These are phyloP conservation scores for Chrysemys picta DNA, from an alignment of 2,113 vertebrate species.

Conservation along the genomic window DNA sequence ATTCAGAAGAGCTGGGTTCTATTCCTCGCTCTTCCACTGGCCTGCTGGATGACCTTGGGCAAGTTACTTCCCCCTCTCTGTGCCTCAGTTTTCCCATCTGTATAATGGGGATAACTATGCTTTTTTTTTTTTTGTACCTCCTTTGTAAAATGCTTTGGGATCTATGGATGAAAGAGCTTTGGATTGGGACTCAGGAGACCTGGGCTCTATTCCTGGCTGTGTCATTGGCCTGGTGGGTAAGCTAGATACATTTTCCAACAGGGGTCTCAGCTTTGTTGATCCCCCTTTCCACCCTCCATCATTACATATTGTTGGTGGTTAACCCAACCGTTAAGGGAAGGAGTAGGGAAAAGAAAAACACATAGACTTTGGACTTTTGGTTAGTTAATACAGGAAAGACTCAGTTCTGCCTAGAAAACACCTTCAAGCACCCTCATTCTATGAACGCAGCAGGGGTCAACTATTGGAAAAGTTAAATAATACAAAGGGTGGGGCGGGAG, in stretches of 20 bases:
- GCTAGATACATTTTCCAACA: neutral
- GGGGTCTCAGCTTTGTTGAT: too few relatives aligned
- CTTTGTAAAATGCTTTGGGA: neutral
- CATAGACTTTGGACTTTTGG: neutral
- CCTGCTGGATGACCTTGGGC: neutral
- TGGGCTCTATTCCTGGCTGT: neutral
- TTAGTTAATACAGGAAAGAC: neutral
- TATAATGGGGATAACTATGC: neutral
- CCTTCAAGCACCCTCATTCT: neutral
- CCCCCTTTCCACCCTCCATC: neutral
- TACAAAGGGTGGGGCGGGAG: neutral
- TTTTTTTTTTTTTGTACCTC: neutral
- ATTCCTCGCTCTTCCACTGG: neutral
- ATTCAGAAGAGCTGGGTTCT: neutral
- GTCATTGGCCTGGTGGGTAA: neutral
- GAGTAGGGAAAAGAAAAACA: accelerated
- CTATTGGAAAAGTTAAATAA: neutral
- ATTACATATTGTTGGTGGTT: neutral
- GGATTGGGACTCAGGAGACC: neutral
- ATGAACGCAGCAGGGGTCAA: neutral
- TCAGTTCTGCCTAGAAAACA: neutral
- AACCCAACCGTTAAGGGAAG: neutral
- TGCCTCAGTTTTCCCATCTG: neutral
- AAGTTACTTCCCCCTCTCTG: neutral
- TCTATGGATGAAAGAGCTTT: neutral